These are phyloP conservation scores for Danio tinwini DNA, from an alignment of 2,797 vertebrate species.

Conservation along the genomic window DNA sequence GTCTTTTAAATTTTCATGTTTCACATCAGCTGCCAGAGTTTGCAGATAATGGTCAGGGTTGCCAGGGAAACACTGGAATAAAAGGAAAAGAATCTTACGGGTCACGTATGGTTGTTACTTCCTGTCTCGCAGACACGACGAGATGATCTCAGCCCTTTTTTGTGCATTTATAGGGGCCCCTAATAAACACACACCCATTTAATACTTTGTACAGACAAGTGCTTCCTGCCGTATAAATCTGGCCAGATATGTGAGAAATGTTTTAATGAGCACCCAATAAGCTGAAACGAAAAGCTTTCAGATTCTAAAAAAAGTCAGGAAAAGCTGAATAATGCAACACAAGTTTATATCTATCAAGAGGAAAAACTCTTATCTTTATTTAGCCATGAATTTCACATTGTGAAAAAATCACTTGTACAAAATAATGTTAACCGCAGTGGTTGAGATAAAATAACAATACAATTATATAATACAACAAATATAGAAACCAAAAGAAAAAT, in stretches of 20 bases:
- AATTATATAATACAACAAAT: slow-evolving; percentile 70
- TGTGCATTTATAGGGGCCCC: slow-evolving; percentile 44
- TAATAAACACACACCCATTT: slow-evolving; percentile 52
- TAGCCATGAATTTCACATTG: slow-evolving; percentile 98
- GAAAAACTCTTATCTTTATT: slow-evolving; percentile 97
- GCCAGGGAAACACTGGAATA: slow-evolving; percentile 83
- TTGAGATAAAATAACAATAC: slow-evolving; percentile 69
- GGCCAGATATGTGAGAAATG: slow-evolving; percentile 72
- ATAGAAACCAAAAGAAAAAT: slow-evolving; percentile 23
- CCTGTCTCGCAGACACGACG: slow-evolving; percentile 69
- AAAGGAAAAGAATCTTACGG: slow-evolving; percentile 80
- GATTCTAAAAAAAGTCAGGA: not conserved
- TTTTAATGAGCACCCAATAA: slow-evolving; percentile 59
- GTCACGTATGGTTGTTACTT: slow-evolving; percentile 70
- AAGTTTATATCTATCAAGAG: slow-evolving; percentile 77
- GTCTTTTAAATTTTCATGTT: slow-evolving; percentile 79
- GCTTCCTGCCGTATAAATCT: slow-evolving; percentile 65
- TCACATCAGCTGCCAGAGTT: slow-evolving; percentile 76
- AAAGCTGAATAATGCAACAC: not conserved
- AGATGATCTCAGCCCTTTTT: slow-evolving; percentile 73
- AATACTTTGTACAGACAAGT: slow-evolving; percentile 68
- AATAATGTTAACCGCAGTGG: slow-evolving; percentile 84
- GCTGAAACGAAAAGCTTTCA: slow-evolving; percentile 38
- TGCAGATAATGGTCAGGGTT: slow-evolving; percentile 88
- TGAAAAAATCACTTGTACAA: slow-evolving; percentile 95